Conservation (phyloP, 2,797 vertebrate species). For the Esox lucius region DNA sequence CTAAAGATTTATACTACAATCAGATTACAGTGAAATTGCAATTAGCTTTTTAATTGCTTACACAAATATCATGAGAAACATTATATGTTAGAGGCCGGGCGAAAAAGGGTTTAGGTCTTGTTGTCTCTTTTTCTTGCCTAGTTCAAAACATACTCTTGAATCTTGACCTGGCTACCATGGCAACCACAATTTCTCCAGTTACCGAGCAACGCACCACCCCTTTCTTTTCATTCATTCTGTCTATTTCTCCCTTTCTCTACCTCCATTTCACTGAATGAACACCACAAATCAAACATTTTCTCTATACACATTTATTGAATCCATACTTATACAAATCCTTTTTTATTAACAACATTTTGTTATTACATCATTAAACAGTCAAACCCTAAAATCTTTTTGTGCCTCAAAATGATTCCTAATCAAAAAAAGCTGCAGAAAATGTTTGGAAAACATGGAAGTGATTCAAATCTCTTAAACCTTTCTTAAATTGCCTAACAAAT, state of each 20-base stretch:
- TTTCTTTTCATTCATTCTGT: neutral
- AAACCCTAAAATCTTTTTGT: constrained; percentile 60
- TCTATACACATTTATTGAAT: constrained; percentile 71
- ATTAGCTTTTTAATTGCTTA: too few species aligned
- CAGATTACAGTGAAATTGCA: too few species aligned
- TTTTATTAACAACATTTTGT: constrained; percentile 55
- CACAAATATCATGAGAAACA: too few species aligned
- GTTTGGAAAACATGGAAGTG: neutral
- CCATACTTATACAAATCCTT: constrained; percentile 60
- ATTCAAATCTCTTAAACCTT: neutral
- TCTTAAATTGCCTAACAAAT: neutral
- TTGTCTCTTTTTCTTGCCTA: constrained; percentile 38
- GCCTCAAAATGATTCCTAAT: constrained; percentile 44
- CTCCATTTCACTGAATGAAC: constrained; percentile 22
- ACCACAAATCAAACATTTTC: constrained; percentile 25
- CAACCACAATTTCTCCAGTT: constrained; percentile 59
- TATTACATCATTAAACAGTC: constrained; percentile 60
- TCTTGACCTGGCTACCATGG: constrained; percentile 57
- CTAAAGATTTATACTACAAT: too few species aligned
- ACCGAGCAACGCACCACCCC: constrained; percentile 28
- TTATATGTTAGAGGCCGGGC: too few species aligned
- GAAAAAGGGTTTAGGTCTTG: constrained; percentile 52
- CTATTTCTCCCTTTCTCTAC: neutral
- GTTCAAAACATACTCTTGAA: constrained; percentile 44
- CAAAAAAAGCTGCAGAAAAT: neutral